These are phyloP conservation scores for Sebastes oblongus DNA, from an alignment of 2,797 vertebrate genomes.

Conservation along the genomic window DNA sequence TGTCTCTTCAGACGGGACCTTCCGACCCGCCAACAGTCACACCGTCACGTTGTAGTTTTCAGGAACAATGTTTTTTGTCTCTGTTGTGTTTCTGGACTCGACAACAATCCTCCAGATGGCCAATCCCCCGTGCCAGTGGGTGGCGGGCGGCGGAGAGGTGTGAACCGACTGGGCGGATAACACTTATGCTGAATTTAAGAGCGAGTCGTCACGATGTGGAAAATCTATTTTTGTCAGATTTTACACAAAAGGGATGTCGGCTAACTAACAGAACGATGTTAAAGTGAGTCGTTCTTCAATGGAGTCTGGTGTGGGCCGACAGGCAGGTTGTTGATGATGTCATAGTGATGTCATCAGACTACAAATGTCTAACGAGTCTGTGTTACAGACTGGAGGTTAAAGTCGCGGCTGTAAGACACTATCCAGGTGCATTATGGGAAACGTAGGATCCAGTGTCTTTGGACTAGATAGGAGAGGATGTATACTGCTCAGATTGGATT, in stretches of 20 bases:
- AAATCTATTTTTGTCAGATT: neutral
- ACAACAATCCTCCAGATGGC: constrained; percentile 55
- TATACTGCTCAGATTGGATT: neutral
- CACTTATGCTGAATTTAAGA: constrained; percentile 6
- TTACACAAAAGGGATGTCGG: neutral
- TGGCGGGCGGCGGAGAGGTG: constrained; percentile 20
- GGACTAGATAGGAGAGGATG: neutral
- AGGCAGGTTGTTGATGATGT: neutral
- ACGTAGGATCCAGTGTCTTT: neutral
- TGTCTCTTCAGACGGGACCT: neutral
- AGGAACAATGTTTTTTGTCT: constrained; percentile 6
- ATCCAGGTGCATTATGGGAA: neutral
- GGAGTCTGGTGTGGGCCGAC: neutral
- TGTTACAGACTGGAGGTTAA: neutral
- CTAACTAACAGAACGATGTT: neutral
- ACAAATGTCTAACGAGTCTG: neutral
- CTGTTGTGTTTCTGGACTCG: constrained; percentile 5
- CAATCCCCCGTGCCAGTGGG: constrained; percentile 25
- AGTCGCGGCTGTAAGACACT: neutral
- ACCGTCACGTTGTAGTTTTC: neutral
- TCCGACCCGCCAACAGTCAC: neutral
- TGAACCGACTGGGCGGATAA: constrained; percentile 22
- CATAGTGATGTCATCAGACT: constrained; percentile 1
- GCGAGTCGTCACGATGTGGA: neutral
- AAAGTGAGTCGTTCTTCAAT: neutral